Evolutionary conservation across 2,113 vertebrate genomes (phyloP).

Genomic region (Callipepla californica): DNA sequence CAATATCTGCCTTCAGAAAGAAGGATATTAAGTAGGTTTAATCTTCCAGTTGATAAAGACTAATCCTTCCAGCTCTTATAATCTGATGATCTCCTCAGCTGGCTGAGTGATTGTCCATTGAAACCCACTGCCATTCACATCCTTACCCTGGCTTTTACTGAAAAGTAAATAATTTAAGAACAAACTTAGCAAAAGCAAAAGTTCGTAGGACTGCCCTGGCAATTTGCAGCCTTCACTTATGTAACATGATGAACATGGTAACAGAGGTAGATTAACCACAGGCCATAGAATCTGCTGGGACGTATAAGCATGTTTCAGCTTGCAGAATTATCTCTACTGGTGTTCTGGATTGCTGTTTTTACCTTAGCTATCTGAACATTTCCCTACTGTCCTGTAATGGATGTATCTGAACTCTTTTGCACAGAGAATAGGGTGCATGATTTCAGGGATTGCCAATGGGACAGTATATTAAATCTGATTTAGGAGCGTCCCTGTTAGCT

Average conservation of each 20-base stretch:
- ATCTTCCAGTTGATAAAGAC: background rate
- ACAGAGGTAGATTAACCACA: background rate
- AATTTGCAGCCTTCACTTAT: background rate
- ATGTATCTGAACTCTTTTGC: background rate
- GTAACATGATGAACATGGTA: background rate
- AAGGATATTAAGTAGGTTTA: constrained; percentile 37
- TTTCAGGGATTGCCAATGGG: background rate
- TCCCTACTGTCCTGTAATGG: background rate
- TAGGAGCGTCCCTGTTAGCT: background rate
- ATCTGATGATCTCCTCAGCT: background rate
- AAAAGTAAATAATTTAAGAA: background rate
- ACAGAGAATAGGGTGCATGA: fast-evolving
- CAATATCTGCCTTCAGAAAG: background rate
- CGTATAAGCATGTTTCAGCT: background rate
- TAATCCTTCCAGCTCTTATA: background rate
- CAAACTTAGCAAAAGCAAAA: background rate
- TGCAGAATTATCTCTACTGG: fast-evolving
- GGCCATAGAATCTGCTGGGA: background rate
- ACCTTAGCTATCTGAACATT: background rate
- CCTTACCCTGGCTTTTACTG: background rate
- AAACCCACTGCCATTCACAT: background rate
- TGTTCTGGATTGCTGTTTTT: background rate
- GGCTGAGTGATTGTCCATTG: background rate
- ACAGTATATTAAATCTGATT: background rate
- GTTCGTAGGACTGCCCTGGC: background rate